These are phyloP conservation scores for Pampus argenteus DNA, from an alignment of 2,797 vertebrate genomes.

Conservation along the genomic window DNA sequence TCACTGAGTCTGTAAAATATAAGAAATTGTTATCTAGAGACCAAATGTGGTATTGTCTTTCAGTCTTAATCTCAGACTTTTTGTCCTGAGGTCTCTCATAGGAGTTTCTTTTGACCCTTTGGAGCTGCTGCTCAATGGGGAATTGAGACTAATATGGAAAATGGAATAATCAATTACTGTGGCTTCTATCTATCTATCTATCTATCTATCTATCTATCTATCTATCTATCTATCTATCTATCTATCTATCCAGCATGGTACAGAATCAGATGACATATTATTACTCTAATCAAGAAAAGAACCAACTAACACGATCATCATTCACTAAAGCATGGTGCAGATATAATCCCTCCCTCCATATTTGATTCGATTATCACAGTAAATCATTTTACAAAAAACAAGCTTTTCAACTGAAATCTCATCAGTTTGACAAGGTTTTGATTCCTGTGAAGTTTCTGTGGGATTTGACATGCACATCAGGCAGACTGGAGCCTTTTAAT, in stretches of 20 bases:
- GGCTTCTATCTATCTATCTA: too few species aligned
- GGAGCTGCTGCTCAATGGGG: conserved; percentile 30
- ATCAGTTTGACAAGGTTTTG: conserved; percentile 27
- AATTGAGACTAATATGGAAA: conserved; percentile 42
- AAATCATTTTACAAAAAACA: conserved; percentile 44
- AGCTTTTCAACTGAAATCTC: conserved; percentile 32
- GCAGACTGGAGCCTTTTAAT: conserved; percentile 45
- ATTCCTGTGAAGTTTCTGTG: conserved; percentile 28
- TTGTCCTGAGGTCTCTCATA: conserved; percentile 31
- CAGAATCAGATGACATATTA: conserved; percentile 9
- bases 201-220: too few species aligned
- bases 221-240: too few species aligned
- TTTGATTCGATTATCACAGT: conserved; percentile 46
- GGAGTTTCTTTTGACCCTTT: conserved; percentile 56
- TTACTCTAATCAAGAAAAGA: conserved; percentile 36
- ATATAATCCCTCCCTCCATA: conserved; percentile 36
- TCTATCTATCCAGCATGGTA: background rate
- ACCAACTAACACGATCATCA: conserved; percentile 41
- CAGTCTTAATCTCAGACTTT: conserved; percentile 40
- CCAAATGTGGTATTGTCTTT: conserved; percentile 37
- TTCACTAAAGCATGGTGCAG: conserved; percentile 25
- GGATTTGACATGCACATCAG: conserved; percentile 27
- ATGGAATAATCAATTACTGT: conserved; percentile 53
- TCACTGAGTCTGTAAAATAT: conserved; percentile 57
- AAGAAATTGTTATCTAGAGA: conserved; percentile 62